Conservation (phyloP, 2,797 vertebrate species). For the Rhynchonycteris naso region DNA sequence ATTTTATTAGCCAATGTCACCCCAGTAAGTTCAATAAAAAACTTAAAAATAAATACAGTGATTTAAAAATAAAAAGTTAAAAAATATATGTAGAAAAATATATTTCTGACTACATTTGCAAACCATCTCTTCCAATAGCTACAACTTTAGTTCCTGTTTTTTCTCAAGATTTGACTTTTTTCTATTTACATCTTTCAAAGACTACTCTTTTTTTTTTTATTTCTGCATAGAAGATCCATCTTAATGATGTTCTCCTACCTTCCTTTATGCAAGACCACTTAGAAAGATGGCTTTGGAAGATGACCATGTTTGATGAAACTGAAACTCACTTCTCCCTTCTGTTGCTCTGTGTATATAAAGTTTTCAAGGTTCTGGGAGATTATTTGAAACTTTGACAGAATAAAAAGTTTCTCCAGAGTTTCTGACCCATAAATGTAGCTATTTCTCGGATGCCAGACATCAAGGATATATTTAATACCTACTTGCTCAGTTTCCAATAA, state of each 20-base stretch:
- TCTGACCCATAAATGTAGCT: slow-evolving; percentile 76
- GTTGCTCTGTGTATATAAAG: neutral
- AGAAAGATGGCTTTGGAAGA: slow-evolving; percentile 29
- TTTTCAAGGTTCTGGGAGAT: slow-evolving; percentile 66
- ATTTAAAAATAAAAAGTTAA: neutral
- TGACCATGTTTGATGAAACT: neutral
- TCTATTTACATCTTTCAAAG: neutral
- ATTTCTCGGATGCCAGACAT: slow-evolving; percentile 74
- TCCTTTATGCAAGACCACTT: neutral
- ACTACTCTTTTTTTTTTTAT: neutral
- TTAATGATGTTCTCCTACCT: neutral
- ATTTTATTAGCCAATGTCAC: no score
- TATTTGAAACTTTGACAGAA: slow-evolving; percentile 78
- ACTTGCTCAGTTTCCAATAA: neutral
- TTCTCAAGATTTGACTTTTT: neutral
- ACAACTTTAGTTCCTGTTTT: neutral
- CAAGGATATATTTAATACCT: neutral
- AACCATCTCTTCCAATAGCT: neutral
- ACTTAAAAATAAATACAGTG: no score
- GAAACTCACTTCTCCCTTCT: neutral
- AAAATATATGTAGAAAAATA: neutral
- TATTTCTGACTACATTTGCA: neutral
- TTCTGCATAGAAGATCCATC: neutral
- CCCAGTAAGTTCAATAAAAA: no score
- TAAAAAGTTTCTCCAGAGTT: slow-evolving; percentile 65